Evolutionary conservation across 64 coral and sea anemone species (phyloP), one percentile per base, ranked within the genome.

Genomic region (Montipora capricornis): DNA sequence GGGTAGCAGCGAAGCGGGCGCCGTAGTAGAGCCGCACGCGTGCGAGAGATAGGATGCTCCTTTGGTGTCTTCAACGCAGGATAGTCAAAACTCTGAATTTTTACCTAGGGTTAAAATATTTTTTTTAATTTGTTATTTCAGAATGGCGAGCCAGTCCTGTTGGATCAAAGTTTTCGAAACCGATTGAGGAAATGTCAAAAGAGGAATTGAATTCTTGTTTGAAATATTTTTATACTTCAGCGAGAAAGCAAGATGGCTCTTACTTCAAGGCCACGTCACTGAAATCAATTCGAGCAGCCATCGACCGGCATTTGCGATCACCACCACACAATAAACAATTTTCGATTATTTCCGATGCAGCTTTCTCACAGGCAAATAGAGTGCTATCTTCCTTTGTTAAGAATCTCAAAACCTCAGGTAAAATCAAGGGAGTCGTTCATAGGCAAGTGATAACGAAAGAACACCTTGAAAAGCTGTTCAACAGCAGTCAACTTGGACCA

Each of bases 171-270:
- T 89, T 75, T 73, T 14, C 70, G 8, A 94, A 89, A 75, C 83
- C 89, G 8, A 95, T 95, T 24, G 90, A 89, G 4, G 88, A 95
- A 52, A 95, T 95, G 93, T 79, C 88, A 17, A 94, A 80, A 82
- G 77, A 61, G 13, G 81, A 95, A 75, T 29, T 95, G 29, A 95
- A 95, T 91, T 9, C 37, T n/a, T 95, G 89, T 37, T 80, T 95
- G 76, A 91, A 87, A 24, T 20, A 45, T 49, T 95, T 95, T 87
- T 91, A 95, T 29, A 91, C 94, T 3, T 91, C 94, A 46, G 88
- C 94, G 48, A 84, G 94, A 49, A 83, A 95, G 48, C 68, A 83
- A 64, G 83, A 95, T 20, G 82, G 94, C 19, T 69, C 44, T 2
- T 92, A 88, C 49, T 95, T 82, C 79, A 94, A 89, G 49, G 71